A percentile compares a stretch with the other conserved stretches of the same genome.
Conservation (phyloP, 2,797 vertebrate species). For the Brotula barbata region DNA sequence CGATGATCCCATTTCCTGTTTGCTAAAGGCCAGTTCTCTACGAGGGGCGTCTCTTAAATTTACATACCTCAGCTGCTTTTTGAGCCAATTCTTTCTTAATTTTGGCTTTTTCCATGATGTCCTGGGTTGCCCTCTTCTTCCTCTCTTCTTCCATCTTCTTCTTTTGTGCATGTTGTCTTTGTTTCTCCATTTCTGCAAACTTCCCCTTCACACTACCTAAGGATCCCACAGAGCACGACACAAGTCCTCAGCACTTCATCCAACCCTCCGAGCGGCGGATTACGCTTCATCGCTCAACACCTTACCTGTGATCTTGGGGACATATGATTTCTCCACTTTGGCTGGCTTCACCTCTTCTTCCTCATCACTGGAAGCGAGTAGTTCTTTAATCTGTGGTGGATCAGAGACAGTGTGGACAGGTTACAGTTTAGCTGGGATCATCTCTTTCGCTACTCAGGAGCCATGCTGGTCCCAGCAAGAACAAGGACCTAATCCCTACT, state of each 20-base stretch:
- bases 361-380: conserved; percentile 93
- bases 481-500: conserved; percentile 74
- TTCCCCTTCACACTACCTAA: conserved; percentile 97
- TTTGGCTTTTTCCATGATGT: conserved; percentile 93
- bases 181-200: conserved; percentile 98
- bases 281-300: not conserved
- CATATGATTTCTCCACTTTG: conserved; percentile 92
- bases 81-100: conserved; percentile 94
- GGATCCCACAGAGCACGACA: conserved; percentile 45
- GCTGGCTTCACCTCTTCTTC: conserved; percentile 87
- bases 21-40: not conserved
- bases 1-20: conserved; percentile 11
- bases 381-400: conserved; percentile 90
- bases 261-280: too few relatives aligned
- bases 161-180: conserved; percentile 90
- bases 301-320: conserved; percentile 98
- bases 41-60: conserved; percentile 2
- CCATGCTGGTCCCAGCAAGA: conserved; percentile 77
- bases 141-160: conserved; percentile 91
- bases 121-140: conserved; percentile 90
- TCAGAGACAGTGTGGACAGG: conserved; percentile 66
- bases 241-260: conserved; percentile 28
- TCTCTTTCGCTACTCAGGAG: conserved; percentile 72
- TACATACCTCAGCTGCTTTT: conserved; percentile 89
- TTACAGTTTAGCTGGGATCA: conserved; percentile 80